A percentile compares a stretch with the other conserved stretches of the same genome.
Evolutionary conservation across 1,140 invertebrate species (phyloP).

Genomic region (Saccostrea cuccullata): DNA sequence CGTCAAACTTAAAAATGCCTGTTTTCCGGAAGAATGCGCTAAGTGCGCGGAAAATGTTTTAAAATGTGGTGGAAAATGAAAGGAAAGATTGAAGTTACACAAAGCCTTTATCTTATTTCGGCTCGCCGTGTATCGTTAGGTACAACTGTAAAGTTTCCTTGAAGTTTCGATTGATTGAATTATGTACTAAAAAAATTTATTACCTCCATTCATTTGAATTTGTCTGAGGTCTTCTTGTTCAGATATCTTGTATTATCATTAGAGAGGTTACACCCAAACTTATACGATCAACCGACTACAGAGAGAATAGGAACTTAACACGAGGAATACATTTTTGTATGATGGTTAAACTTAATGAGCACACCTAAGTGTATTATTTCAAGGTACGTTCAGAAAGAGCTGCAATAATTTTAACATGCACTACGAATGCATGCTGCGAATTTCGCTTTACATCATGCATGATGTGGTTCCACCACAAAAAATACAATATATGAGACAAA

Average conservation of each 20-base stretch:
- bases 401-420: no score
- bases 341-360: no score
- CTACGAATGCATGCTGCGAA: no score
- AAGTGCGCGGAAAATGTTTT: conserved; percentile 18
- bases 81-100: neutral
- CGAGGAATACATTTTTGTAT: no score
- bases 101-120: neutral
- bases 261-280: conserved; percentile 4
- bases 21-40: conserved; percentile 28
- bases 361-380: no score
- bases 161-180: neutral
- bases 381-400: no score
- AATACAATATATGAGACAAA: no score
- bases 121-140: no score
- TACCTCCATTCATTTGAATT: neutral
- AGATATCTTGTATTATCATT: conserved; percentile 3
- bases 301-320: neutral
- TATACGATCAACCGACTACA: neutral
- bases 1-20: conserved; percentile 23
- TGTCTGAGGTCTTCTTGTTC: neutral
- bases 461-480: no score
- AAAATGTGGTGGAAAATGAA: conserved; percentile 6
- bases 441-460: no score
- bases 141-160: no score
- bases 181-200: neutral